Evolutionary conservation across 2,113 vertebrate genomes (phyloP).

Genomic region (Calidris pugnax): DNA sequence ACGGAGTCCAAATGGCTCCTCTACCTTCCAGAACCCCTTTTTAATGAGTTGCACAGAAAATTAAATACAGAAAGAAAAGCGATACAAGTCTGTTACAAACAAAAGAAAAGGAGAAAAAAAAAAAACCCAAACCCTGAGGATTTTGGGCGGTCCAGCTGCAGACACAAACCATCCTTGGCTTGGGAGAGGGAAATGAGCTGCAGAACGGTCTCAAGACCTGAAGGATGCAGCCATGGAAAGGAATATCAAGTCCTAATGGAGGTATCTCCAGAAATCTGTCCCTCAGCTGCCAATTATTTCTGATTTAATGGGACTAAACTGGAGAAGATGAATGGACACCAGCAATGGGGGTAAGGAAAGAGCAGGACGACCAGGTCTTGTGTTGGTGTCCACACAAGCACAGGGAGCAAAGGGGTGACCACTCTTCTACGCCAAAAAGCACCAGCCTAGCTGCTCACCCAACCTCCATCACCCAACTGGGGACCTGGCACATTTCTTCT

Average conservation of each 20-base stretch:
- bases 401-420: neutral
- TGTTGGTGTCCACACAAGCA: neutral
- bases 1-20: neutral
- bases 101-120: neutral
- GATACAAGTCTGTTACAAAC: neutral
- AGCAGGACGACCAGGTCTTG: neutral
- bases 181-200: neutral
- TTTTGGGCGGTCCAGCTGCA: neutral
- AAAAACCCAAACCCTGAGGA: neutral
- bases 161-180: neutral
- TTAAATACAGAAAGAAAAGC: neutral
- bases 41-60: neutral
- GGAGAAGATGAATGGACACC: neutral
- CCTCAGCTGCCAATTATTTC: neutral
- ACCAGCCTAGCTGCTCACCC: accelerated
- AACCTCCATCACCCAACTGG: neutral
- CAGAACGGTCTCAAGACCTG: neutral
- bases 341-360: accelerated
- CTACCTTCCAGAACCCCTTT: neutral
- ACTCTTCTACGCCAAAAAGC: neutral
- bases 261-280: neutral
- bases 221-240: accelerated
- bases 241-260: neutral
- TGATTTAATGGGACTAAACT: neutral
- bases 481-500: neutral